Base-by-base conservation (phyloP, 53 echinoderm and acorn worm species). In the Holothuria leucospilota region DNA sequence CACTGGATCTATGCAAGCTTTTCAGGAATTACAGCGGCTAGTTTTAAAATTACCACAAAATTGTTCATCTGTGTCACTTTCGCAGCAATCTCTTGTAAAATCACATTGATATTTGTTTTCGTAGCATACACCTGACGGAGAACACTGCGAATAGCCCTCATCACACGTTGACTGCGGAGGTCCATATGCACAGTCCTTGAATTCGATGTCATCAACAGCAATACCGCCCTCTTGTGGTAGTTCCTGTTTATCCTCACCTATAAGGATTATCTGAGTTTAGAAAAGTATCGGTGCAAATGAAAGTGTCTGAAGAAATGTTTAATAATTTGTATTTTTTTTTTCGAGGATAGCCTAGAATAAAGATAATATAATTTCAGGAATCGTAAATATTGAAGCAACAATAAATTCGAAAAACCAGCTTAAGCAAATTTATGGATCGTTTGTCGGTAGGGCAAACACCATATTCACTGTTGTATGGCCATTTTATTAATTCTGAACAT, bases 201-300 rank as follows among this genome's bases (percentile, higher is more conserved):
- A 89, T 26, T 58, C 60, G 15, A 89, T n/a, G 53, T 89, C 89
- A 51, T 89, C 89, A 28, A 89, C 60, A 2, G 89, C 89, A 41
- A 82, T 59, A 72, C 89, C 89, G 62, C 86, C 86, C 73, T 72
- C 77, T 61, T 13, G 59, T 0, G 77, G 73, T 6, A 71, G 16
- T 5, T 61, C 18, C 25, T 86, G 74, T 30, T 77, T 77, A 62
- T 74, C 86, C 18, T 75, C 62, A 25, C 73, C 86, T 12, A 62
- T 69, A 58, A 80, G 3, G 18, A 80, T 21, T 30, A 80, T 61
- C 80, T 80, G 51, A 56, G 56, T 29, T 40, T 0, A 39, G 20
- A 0, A 24, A 73, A 46, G 20, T 73, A 12, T 6, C 41, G 24
- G 34, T 34, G 3, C 34, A 34, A 34, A 34, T 34, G 34, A 34